Evolutionary conservation across 2,888 invertebrate genomes (phyloP), one percentile per base, ranked within the genome.

Genomic region (Emmelina monodactyla): DNA sequence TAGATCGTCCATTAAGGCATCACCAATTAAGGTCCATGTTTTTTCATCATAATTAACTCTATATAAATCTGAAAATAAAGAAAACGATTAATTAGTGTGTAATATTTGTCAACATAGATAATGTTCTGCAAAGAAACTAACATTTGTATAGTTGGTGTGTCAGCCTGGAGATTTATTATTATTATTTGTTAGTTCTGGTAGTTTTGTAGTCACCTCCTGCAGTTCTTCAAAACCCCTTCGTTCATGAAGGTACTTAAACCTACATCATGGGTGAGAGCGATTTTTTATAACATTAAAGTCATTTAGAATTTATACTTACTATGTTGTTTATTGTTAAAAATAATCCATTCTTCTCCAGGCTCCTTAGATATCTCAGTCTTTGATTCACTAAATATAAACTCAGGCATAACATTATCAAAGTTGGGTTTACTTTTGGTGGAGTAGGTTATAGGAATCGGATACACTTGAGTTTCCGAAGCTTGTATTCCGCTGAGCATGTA

Each of bases 281-380:
- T 30, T 2, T 25, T 30, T 19, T 1, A 25, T 34, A 13, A 9
- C 10, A 16, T 25, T 29, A 11, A 30, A 7, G 16, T 32, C 34
- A n/a, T n/a, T n/a, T n/a, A n/a, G n/a, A n/a, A n/a, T n/a, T n/a
- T n/a, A n/a, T n/a, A n/a, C 45, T 47, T 58, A 86, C 87, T 86
- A 43, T 85, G 85, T 59, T 87, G 84, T 40, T 83, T 69, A 34
- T 86, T 54, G 51, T 88, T 88, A 35, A 88, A 75, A 28, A 88
- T 70, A 16, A 87, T 80, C 87, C 87, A 88, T 38, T 82, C 75
- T 38, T 68, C 63, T 1, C 58, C 63, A 13, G 55, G 37, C 1
- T 38, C 40, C 37, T 65, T 67, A 2, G 49, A 42, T 1, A 70
- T 33, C 0, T 59, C 59, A 28, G 65, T 61, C 5, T 51, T 55